Evolutionary conservation across 2,113 vertebrate genomes (phyloP).

Genomic region (Catharus bicknelli): DNA sequence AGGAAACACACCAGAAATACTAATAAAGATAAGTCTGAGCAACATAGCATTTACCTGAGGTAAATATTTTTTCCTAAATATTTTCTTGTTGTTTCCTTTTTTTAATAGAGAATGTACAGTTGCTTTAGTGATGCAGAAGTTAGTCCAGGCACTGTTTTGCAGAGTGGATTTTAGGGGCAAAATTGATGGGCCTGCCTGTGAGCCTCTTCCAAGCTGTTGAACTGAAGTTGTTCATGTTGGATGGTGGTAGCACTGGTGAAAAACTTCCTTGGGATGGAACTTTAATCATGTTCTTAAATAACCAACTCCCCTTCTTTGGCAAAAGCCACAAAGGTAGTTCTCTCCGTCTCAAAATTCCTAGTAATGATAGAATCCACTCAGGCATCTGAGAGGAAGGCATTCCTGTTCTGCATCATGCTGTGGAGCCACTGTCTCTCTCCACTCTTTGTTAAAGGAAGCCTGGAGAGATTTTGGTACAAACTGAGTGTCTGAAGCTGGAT

Average conservation of each 20-base stretch:
- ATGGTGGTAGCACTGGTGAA: neutral
- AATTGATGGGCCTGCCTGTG: neutral
- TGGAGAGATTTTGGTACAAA: neutral
- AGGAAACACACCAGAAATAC: neutral
- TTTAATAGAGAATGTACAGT: neutral
- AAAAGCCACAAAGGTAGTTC: neutral
- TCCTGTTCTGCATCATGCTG: neutral
- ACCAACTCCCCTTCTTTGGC: neutral
- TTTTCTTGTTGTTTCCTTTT: neutral
- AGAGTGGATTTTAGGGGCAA: neutral
- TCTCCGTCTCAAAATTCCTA: neutral
- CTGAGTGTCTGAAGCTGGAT: neutral
- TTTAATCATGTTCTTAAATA: neutral
- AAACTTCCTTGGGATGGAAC: neutral
- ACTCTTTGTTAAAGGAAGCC: neutral
- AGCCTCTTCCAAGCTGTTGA: neutral
- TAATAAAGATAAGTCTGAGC: neutral
- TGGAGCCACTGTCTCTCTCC: fast-evolving
- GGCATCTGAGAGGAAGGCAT: neutral
- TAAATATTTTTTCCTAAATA: neutral
- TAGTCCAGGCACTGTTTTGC: neutral
- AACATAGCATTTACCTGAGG: neutral
- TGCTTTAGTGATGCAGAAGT: neutral
- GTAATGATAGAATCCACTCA: neutral
- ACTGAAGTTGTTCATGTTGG: neutral